Percentiles rank a stretch among this genome's conserved stretches.
Conservation (phyloP, 2,888 invertebrate genomes). For the Augochlorella aurata region DNA sequence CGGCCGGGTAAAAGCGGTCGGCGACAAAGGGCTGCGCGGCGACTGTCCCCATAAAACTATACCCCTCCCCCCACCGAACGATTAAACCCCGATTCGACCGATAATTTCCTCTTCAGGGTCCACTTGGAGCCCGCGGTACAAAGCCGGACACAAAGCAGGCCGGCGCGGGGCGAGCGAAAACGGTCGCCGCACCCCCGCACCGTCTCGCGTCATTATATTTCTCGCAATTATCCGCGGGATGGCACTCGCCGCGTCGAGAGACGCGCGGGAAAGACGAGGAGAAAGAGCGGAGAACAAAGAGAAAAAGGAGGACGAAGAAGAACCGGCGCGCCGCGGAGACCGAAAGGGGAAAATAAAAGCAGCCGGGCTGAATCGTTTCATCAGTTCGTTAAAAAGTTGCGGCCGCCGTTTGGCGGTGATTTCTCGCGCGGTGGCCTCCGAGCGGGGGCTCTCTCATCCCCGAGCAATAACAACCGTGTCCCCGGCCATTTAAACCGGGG, state of each 20-base stretch:
- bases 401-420: constrained; percentile 34
- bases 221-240: constrained; percentile 50
- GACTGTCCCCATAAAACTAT: constrained; percentile 42
- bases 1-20: constrained; percentile 19
- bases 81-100: constrained; percentile 54
- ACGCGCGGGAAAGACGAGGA: not conserved
- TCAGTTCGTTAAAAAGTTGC: constrained; percentile 58
- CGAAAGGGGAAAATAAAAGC: constrained; percentile 26
- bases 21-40: constrained; percentile 26
- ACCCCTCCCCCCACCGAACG: constrained; percentile 14
- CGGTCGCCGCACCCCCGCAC: not conserved
- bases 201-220: constrained; percentile 48
- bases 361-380: constrained; percentile 32
- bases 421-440: constrained; percentile 17
- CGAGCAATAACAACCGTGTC: constrained; percentile 32
- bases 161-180: not conserved
- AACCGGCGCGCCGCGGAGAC: not conserved
- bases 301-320: not conserved
- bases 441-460: not conserved
- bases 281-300: not conserved
- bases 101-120: constrained; percentile 48
- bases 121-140: constrained; percentile 13
- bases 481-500: constrained; percentile 13
- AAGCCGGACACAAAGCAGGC: constrained; percentile 32
- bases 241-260: constrained; percentile 28